Evolutionary conservation across 2,888 invertebrate genomes (phyloP).

Genomic region (Phyllotreta striolata): DNA sequence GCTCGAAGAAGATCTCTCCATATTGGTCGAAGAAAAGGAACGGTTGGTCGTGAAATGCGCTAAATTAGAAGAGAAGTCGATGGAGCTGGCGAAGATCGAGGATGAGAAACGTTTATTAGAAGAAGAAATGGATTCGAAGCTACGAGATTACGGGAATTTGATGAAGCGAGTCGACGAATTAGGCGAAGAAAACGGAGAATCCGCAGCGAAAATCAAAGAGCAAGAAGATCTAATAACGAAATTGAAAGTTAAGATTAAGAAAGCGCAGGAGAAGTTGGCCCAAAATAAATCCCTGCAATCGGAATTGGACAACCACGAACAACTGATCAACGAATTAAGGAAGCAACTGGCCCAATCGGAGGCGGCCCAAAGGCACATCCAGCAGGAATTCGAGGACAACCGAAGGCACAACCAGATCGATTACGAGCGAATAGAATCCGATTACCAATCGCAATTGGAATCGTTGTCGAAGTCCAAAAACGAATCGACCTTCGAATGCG

Average conservation of each 20-base stretch:
- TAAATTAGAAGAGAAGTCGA: constrained; percentile 68
- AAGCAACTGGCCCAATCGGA: constrained; percentile 63
- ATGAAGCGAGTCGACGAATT: constrained; percentile 68
- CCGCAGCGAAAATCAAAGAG: constrained; percentile 46
- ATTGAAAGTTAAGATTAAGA: constrained; percentile 48
- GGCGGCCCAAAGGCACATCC: constrained; percentile 61
- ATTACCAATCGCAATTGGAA: constrained; percentile 61
- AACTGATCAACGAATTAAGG: constrained; percentile 62
- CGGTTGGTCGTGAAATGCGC: constrained; percentile 70
- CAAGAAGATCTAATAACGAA: constrained; percentile 45
- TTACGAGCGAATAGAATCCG: constrained; percentile 64
- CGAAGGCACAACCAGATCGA: constrained; percentile 60
- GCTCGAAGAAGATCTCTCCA: constrained; percentile 72
- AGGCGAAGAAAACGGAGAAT: constrained; percentile 46
- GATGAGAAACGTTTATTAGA: constrained; percentile 70
- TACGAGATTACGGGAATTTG: constrained; percentile 70
- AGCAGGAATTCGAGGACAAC: constrained; percentile 59
- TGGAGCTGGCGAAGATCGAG: constrained; percentile 62
- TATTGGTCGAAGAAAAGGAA: constrained; percentile 68
- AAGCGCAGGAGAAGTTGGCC: constrained; percentile 47
- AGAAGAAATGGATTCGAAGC: constrained; percentile 69
- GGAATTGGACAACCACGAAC: constrained; percentile 58
- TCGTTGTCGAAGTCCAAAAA: constrained; percentile 55
- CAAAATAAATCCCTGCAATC: constrained; percentile 45
- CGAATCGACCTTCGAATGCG: constrained; percentile 54